These are phyloP conservation scores for Willowsia nigromaculata DNA, from an alignment of 2,888 invertebrate species.

Conservation along the genomic window DNA sequence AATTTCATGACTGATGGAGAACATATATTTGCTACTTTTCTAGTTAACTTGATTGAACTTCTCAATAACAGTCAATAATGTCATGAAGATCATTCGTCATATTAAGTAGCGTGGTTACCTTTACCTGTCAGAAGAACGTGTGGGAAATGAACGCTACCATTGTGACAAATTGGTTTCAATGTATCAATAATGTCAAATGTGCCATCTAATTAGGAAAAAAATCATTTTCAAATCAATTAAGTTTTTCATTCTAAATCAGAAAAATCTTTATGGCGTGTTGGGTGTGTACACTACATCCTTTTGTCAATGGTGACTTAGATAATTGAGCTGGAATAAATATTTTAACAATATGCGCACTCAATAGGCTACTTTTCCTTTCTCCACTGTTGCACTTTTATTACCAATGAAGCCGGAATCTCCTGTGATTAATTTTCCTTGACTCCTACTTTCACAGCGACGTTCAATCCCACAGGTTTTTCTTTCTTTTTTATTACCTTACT, in stretches of 20 bases:
- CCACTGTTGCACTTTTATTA: constrained; percentile 38
- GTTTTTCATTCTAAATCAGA: too few relatives aligned
- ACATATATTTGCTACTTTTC: neutral
- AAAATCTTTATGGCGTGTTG: too few relatives aligned
- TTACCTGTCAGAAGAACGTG: neutral
- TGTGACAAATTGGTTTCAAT: too few relatives aligned
- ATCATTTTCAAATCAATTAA: too few relatives aligned
- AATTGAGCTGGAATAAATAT: constrained; percentile 20
- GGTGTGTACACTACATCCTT: too few relatives aligned
- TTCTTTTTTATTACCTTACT: neutral
- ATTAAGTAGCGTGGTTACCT: neutral
- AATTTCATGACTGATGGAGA: neutral
- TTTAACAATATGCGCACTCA: neutral
- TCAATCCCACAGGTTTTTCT: constrained; percentile 46
- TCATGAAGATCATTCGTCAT: neutral
- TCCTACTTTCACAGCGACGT: constrained; percentile 13
- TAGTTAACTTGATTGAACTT: constrained; percentile 23
- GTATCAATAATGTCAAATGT: too few relatives aligned
- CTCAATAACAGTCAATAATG: neutral
- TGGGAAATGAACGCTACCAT: too few relatives aligned
- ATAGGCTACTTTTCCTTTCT: neutral
- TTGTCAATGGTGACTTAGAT: neutral
- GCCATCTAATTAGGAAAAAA: too few relatives aligned
- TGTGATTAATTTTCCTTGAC: constrained; percentile 60
- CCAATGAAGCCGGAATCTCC: constrained; percentile 33